phyloP scores from a whole-genome alignment of 2,113 vertebrate genomes.

The Megalops atlanticus region DNA sequence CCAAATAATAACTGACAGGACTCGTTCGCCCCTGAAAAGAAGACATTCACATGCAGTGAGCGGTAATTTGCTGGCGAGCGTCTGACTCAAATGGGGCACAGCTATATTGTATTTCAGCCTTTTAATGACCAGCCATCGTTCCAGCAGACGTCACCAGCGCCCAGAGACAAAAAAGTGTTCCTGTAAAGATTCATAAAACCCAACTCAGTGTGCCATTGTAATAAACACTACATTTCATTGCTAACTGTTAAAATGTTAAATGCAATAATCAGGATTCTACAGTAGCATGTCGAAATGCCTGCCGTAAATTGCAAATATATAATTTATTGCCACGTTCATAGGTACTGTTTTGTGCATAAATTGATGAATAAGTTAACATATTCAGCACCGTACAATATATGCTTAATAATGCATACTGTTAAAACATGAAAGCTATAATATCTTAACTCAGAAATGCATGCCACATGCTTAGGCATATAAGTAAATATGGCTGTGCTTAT shows the following conservation, averaged over 20 bases:
- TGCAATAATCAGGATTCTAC: not conserved
- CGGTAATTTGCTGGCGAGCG: constrained; percentile 53
- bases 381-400: too few relatives aligned
- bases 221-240: not conserved
- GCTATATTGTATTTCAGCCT: constrained; percentile 52
- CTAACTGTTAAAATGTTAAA: not conserved
- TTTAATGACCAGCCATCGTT: constrained; percentile 46
- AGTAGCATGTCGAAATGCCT: not conserved
- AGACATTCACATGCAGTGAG: constrained; percentile 49
- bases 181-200: not conserved
- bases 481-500: too few relatives aligned
- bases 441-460: too few relatives aligned
- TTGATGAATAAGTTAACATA: not conserved
- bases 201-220: not conserved
- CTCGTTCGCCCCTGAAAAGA: constrained; percentile 26
- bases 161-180: constrained; percentile 16
- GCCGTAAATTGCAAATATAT: not conserved
- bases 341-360: not conserved
- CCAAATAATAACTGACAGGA: constrained; percentile 53
- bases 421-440: too few relatives aligned
- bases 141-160: constrained; percentile 37
- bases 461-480: too few relatives aligned
- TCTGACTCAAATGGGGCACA: constrained; percentile 55
- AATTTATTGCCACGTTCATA: not conserved
- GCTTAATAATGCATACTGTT: too few relatives aligned